Percentiles rank a stretch among this genome's conserved stretches.
phyloP scores from a whole-genome alignment of 2,888 invertebrate species.

The Euplexia lucipara region DNA sequence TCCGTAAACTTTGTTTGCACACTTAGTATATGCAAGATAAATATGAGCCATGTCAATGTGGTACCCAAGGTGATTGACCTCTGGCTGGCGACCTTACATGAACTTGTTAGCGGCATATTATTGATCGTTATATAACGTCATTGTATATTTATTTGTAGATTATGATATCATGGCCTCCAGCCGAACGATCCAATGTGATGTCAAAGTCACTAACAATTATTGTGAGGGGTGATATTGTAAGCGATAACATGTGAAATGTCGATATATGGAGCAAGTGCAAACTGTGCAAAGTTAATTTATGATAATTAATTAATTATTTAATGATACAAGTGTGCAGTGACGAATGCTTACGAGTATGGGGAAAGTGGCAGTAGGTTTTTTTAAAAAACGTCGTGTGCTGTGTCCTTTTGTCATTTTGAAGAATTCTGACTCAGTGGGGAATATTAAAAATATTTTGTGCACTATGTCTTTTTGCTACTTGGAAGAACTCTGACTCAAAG shows the following conservation, averaged over 20 bases:
- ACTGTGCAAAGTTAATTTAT: slow-evolving; percentile 1
- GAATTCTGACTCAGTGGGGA: no score
- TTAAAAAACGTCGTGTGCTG: no score
- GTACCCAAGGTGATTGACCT: slow-evolving; percentile 29
- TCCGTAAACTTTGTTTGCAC: neutral
- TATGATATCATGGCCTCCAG: slow-evolving; percentile 5
- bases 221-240: slow-evolving; percentile 3
- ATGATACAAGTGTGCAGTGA: neutral
- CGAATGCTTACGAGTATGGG: no score
- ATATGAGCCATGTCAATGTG: slow-evolving; percentile 67
- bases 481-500: no score
- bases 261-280: slow-evolving; percentile 6
- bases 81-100: slow-evolving; percentile 21
- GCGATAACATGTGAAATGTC: slow-evolving; percentile 21
- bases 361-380: no score
- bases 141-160: slow-evolving; percentile 20
- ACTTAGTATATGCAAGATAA: slow-evolving; percentile 54
- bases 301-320: neutral
- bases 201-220: slow-evolving; percentile 19
- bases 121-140: slow-evolving; percentile 25
- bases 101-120: slow-evolving; percentile 25
- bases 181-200: slow-evolving; percentile 26
- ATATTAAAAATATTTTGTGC: no score
- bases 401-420: no score
- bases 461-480: no score